Percentiles rank a stretch among this genome's conserved stretches.
Conservation (phyloP, 2,888 invertebrate species). For the Andrena flavipes region DNA sequence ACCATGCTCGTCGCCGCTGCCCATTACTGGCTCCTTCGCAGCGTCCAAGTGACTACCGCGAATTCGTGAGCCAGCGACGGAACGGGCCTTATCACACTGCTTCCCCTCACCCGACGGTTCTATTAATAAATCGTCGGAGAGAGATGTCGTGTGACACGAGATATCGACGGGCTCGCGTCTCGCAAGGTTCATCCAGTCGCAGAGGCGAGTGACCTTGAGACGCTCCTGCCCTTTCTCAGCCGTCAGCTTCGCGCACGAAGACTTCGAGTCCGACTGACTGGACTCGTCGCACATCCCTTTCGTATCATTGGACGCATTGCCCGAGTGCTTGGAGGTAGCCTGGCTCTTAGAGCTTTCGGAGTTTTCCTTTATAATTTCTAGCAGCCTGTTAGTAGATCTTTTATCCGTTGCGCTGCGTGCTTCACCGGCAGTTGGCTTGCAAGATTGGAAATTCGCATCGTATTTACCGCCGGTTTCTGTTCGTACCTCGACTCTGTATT, state of each 20-base stretch:
- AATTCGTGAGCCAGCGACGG: constrained; percentile 18
- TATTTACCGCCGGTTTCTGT: constrained; percentile 3
- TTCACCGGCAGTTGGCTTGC: background rate
- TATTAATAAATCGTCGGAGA: constrained; percentile 49
- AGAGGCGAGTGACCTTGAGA: constrained; percentile 78
- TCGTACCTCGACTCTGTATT: constrained; percentile 70
- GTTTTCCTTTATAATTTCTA: constrained; percentile 80
- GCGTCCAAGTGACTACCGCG: background rate
- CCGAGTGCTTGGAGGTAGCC: background rate
- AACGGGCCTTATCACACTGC: constrained; percentile 37
- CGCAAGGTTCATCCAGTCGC: constrained; percentile 83
- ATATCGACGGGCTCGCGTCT: constrained; percentile 68
- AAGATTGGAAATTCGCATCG: constrained; percentile 9
- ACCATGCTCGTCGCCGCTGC: background rate
- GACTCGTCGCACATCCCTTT: background rate
- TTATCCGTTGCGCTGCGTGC: background rate
- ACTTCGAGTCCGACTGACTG: background rate
- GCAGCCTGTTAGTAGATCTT: constrained; percentile 68
- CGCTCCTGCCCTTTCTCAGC: constrained; percentile 73
- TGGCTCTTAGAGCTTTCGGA: constrained; percentile 32
- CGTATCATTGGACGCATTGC: background rate
- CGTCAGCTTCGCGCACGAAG: background rate
- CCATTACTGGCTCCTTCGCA: constrained; percentile 22
- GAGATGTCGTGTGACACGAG: constrained; percentile 29
- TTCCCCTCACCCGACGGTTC: constrained; percentile 45